These are phyloP conservation scores for Temnothorax longispinosus DNA, from an alignment of 1,140 invertebrate species.

Conservation along the genomic window DNA sequence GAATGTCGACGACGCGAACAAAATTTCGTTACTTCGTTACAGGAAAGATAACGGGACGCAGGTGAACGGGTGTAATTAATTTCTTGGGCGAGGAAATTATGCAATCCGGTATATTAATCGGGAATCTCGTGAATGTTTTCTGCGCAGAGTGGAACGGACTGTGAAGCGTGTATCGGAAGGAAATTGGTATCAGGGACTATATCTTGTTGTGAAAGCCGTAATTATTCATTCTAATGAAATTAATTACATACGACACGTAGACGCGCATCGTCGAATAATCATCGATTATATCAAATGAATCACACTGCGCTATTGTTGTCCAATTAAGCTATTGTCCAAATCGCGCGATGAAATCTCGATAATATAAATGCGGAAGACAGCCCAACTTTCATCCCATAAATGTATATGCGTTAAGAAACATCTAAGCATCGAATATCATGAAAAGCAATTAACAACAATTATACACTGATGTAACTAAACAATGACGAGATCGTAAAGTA, in stretches of 20 bases:
- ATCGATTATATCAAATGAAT: constrained; percentile 19
- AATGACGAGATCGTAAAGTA: not conserved
- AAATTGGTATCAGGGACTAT: constrained; percentile 13
- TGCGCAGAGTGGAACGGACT: not conserved
- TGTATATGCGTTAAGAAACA: not conserved
- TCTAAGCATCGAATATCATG: not conserved
- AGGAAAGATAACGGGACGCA: not conserved
- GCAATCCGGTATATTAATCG: constrained; percentile 33
- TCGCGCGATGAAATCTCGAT: constrained; percentile 14
- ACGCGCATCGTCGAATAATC: constrained; percentile 5
- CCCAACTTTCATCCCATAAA: not conserved
- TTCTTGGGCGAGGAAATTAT: constrained; percentile 42
- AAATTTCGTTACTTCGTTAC: not conserved
- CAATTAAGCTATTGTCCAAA: constrained; percentile 20
- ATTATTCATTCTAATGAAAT: constrained; percentile 37
- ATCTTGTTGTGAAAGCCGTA: constrained; percentile 14
- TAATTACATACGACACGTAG: constrained; percentile 24
- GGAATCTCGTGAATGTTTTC: constrained; percentile 20
- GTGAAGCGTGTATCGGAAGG: constrained; percentile 2
- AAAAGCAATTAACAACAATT: constrained; percentile 9
- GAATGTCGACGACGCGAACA: not conserved
- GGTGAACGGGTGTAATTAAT: constrained; percentile 29
- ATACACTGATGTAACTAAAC: not conserved
- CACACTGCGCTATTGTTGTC: not conserved
- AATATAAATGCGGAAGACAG: constrained; percentile 25